Base-by-base conservation (phyloP, 2,888 invertebrate species). In the Leptothorax acervorum region DNA sequence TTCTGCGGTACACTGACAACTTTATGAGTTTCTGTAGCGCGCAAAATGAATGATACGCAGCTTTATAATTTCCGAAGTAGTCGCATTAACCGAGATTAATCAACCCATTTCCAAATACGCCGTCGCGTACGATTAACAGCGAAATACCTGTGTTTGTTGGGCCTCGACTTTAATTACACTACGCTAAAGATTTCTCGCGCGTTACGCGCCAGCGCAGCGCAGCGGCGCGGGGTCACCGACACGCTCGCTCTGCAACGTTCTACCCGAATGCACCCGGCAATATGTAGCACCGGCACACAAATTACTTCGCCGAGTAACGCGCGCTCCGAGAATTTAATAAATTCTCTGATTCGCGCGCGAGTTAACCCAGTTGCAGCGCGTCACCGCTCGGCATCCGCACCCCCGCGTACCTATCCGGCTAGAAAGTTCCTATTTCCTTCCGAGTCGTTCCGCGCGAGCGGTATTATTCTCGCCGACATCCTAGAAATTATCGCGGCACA, bases 321-420 rank as follows among this genome's bases (percentile, higher is more conserved):
- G 68, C 65, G 42, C 84, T 39, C 31, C 18, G 70, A 57, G 75
- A 83, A 85, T 85, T 85, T 83, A 82, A 85, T 85, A 85, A 85
- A 83, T 83, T 83, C 70, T 11, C 78, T 63, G 78, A 76, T 55
- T 76, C 79, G 48, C 74, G 60, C 60, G 60, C 60, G 42, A 55
- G 45, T 60, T 76, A 76, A 81, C 75, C 60, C 48, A 62, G 60
- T 55, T 81, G 42, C 23, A 23, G 23, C 81, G 18, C 81, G 60
- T 62, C 60, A n/a, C 65, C 74, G 66, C 62, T 31, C 73, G 51
- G 53, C 76, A 60, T 75, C 66, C 53, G 53, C 68, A 55, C 31
- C 4, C 35, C 35, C 35, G 35, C 35, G 35, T 35, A 35, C 63
- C 48, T 35, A 35, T 63, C 51, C 82, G 63, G 53, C 76, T 45